Evolutionary conservation across 2,797 vertebrate genomes (phyloP).

Genomic region (Varecia variegata): DNA sequence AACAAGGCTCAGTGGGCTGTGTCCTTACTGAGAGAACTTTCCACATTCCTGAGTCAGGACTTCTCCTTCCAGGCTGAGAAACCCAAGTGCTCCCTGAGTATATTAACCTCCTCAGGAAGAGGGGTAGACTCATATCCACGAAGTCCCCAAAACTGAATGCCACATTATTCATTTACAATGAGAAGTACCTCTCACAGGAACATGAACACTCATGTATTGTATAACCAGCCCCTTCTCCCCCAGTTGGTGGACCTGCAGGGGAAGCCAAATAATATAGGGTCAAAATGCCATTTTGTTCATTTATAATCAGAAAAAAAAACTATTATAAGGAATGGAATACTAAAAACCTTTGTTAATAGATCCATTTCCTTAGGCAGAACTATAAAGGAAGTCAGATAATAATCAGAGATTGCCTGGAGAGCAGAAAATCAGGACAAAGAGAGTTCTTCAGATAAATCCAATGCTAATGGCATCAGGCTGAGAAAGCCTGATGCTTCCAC

Average conservation of each 20-base stretch:
- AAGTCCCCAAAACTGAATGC: not conserved
- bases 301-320: not conserved
- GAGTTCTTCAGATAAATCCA: constrained; percentile 10
- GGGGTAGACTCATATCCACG: not conserved
- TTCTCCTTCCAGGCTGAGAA: not conserved
- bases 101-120: not conserved
- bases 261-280: constrained; percentile 19
- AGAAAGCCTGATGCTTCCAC: not conserved
- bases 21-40: constrained; percentile 30
- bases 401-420: constrained; percentile 48
- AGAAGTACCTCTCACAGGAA: not conserved
- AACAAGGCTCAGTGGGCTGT: constrained; percentile 9
- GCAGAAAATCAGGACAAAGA: constrained; percentile 52
- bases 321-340: not conserved
- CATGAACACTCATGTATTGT: not conserved
- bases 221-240: not conserved
- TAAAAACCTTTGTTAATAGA: constrained; percentile 35
- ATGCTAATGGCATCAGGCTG: not conserved
- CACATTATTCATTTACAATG: not conserved
- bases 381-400: constrained; percentile 38
- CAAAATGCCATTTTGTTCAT: constrained; percentile 27
- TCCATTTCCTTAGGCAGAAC: constrained; percentile 44
- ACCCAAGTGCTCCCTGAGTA: not conserved
- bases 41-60: not conserved
- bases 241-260: not conserved